These are phyloP conservation scores for Cricetomys ansorgei DNA, from an alignment of 2,113 vertebrate species.

Conservation along the genomic window DNA sequence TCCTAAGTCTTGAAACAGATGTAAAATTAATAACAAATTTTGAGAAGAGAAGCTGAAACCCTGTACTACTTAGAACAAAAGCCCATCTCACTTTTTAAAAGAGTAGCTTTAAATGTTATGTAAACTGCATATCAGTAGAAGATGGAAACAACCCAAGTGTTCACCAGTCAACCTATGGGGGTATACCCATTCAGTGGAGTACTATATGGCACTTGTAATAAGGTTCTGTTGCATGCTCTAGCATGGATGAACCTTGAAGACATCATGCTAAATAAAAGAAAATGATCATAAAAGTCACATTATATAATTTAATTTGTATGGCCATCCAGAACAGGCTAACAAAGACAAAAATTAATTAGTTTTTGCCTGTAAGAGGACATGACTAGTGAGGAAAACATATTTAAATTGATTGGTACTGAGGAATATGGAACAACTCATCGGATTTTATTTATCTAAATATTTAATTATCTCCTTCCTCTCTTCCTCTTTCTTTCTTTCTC, in stretches of 20 bases:
- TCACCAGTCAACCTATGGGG: background rate
- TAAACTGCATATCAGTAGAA: background rate
- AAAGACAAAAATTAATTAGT: background rate
- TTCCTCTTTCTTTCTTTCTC: no score
- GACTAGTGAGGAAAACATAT: background rate
- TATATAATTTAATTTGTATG: background rate
- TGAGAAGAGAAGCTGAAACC: no score
- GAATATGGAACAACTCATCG: no score
- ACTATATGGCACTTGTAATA: background rate
- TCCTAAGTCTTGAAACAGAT: background rate
- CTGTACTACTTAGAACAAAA: no score
- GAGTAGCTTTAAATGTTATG: no score
- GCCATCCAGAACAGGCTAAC: background rate
- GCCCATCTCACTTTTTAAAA: no score
- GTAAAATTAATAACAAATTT: background rate
- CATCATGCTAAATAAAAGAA: no score
- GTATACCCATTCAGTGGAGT: background rate
- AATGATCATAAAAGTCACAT: background rate
- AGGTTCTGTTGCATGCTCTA: background rate
- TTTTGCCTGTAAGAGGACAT: background rate
- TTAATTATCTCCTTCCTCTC: no score
- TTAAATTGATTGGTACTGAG: background rate
- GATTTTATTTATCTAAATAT: no score
- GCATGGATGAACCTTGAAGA: background rate
- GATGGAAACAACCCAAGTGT: background rate